Base-by-base conservation (phyloP, 2,113 vertebrate genomes). In the Lamprologus speciosus region DNA sequence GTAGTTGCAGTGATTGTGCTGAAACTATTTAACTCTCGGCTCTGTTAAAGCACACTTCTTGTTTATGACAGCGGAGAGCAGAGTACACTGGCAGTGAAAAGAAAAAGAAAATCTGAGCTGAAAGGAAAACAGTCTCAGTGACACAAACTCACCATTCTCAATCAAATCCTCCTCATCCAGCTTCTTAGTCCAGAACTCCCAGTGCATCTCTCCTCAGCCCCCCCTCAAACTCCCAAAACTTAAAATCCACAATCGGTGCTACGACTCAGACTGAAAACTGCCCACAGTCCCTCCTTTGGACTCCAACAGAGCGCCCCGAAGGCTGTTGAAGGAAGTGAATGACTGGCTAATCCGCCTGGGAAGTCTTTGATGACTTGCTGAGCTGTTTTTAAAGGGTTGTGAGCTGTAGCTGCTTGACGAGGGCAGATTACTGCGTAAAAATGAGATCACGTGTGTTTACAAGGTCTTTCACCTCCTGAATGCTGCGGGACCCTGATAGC, bases 121-220 rank as follows among this genome's bases (percentile, higher is more conserved):
- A 7, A 47, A 47, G 42, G 6, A 47, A 75, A 75, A 75, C 6
- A 5, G 42, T 47, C 23, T 10, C 42, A 31, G 7, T 26, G 21
- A 40, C 17, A 7, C 47, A 31, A 33, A 81, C 90, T 92, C 81
- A 95, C 92, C 89, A 2, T 65, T n/a, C 31, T 83, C 91, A 4
- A 94, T 81, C 82, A 94, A 40, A 17, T 90, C 91, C 81, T 94
- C 94, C 86, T 94, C 78, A 12, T 92, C 92, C 80, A 92, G 19
- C 63, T 89, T 28, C 70, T 40, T 51, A 6, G 8, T 91, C 91
- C 93, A 94, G 37, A 86, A 51, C 84, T 91, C 85, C 94, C 92
- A 92, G 45, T 14, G 81, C 93, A 95, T 93, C 45, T 60, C 73
- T 85, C 31, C 54, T 42, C 6, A 19, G 14, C 9, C 63, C 17